Evolutionary conservation across 2,797 vertebrate genomes (phyloP).

Genomic region (Sebastes diaconus): DNA sequence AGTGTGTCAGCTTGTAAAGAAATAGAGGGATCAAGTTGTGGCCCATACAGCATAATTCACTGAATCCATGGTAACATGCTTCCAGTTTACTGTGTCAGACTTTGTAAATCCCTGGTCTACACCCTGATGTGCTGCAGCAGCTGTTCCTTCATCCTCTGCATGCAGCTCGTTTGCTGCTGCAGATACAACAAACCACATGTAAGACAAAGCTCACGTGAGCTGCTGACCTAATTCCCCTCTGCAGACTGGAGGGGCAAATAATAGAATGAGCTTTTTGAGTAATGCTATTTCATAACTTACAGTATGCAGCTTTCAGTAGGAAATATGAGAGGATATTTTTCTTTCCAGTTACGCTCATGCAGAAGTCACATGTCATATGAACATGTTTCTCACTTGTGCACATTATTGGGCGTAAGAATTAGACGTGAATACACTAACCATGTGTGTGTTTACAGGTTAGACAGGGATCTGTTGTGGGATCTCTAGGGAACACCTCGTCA

Average conservation of each 20-base stretch:
- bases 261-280: neutral
- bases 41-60: too few relatives aligned
- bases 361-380: too few relatives aligned
- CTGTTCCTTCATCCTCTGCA: neutral
- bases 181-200: constrained; percentile 26
- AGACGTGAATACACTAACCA: too few relatives aligned
- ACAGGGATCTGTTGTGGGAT: neutral
- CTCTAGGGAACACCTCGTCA: neutral
- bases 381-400: too few relatives aligned
- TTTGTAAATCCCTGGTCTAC: neutral
- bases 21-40: too few relatives aligned
- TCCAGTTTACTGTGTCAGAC: neutral
- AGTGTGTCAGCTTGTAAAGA: neutral
- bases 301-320: neutral
- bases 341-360: too few relatives aligned
- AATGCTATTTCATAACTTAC: neutral
- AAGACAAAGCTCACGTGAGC: constrained; percentile 26
- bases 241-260: neutral
- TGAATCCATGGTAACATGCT: too few relatives aligned
- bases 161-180: neutral
- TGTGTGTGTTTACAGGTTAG: neutral
- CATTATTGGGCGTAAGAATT: too few relatives aligned
- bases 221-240: constrained; percentile 34
- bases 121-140: neutral
- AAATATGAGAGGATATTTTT: too few relatives aligned